Evolutionary conservation across 2,797 vertebrate species (phyloP), one percentile per base, ranked within the genome.

Genomic region (Arnoldichthys spilopterus): DNA sequence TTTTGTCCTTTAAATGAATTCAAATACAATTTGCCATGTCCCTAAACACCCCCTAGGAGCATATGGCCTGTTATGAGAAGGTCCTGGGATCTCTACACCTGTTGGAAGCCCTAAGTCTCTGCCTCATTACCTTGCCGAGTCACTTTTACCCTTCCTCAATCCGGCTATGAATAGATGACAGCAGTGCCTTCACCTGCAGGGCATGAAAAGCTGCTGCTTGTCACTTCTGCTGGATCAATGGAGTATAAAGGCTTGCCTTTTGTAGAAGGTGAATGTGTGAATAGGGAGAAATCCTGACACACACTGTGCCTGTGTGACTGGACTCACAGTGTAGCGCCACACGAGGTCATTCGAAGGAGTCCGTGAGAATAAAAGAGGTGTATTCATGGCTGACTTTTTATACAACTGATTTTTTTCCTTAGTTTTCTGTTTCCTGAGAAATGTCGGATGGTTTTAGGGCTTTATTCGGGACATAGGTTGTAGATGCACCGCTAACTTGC

Each of bases 161-260:
- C 9, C 26, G 7, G 15, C 26, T 28, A 61, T 61, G 58, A 61
- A 61, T 61, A 61, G 58, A 61, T 26, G 13, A 30, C 26, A 30
- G 58, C 15, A 28, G 26, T 28, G 13, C 28, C 16, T 61, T 32
- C 58, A 61, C 32, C 58, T 32, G 28, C 59, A 20, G 59, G 59
- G 30, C 28, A 34, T 20, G 30, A 34, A 30, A 62, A 34, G 59
- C 59, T 34, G 30, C 2, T 4, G 64, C 66, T 22, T 30, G 40
- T 68, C 40, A 11, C 15, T 68, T 40, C 43, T 18, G 43, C 64
- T 49, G 66, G 43, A 49, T 68, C 45, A 68, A 68, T 49, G 45
- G 66, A 49, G 24, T 20, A 9, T 8, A 45, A 47, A 47, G 64
- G 40, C 37, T 6, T 2, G 40, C 8, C 59, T 62, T 62, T 62